Conservation (phyloP, 1,140 invertebrate species). For the Drosophila kanapiae region DNA sequence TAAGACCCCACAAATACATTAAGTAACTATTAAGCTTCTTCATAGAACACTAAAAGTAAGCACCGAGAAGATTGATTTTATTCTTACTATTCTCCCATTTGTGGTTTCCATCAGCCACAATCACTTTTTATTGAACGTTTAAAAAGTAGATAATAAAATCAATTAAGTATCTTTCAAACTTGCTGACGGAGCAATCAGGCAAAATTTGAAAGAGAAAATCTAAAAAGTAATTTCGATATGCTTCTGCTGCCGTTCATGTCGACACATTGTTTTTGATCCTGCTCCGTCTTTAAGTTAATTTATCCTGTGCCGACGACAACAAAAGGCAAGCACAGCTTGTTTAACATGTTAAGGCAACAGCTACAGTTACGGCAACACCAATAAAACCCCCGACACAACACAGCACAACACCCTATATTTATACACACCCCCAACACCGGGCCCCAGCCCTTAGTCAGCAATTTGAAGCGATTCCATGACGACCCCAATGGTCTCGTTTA, state of each 20-base stretch:
- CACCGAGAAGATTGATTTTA: neutral
- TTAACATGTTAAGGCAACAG: slow-evolving; percentile 57
- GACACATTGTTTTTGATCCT: slow-evolving; percentile 17
- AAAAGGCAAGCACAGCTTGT: slow-evolving; percentile 47
- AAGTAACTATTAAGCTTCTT: neutral
- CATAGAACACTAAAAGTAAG: neutral
- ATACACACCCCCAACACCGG: neutral
- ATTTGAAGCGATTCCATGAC: slow-evolving; percentile 54
- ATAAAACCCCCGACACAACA: slow-evolving; percentile 20
- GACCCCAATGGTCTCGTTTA: slow-evolving; percentile 80
- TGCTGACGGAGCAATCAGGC: slow-evolving; percentile 1
- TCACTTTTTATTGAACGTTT: slow-evolving; percentile 6
- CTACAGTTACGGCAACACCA: slow-evolving; percentile 23
- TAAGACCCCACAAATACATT: neutral
- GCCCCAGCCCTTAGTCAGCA: slow-evolving; percentile 47
- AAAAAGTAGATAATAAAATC: slow-evolving; percentile 11
- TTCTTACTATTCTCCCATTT: neutral
- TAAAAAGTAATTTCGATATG: slow-evolving; percentile 6
- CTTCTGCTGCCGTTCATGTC: slow-evolving; percentile 3
- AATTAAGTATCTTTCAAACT: slow-evolving; percentile 9
- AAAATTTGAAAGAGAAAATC: neutral
- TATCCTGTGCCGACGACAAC: slow-evolving; percentile 30
- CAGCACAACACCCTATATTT: slow-evolving; percentile 3
- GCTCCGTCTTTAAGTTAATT: slow-evolving; percentile 32
- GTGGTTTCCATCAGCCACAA: slow-evolving; percentile 7